Evolutionary conservation across 2,888 invertebrate species (phyloP).

Genomic region (Polydrusus cervinus): DNA sequence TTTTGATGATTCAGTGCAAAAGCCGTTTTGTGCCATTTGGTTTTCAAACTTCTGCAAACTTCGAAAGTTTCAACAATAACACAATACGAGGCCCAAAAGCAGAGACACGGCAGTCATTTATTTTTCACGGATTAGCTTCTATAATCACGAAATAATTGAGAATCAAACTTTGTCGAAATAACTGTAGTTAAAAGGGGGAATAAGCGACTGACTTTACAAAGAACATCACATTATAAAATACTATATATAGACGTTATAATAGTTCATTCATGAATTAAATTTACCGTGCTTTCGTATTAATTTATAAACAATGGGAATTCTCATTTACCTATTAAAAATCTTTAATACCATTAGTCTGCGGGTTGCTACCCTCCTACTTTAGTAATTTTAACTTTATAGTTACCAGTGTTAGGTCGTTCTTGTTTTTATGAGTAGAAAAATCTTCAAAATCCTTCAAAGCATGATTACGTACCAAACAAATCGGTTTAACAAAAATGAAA

Average conservation of each 20-base stretch:
- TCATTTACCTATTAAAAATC: no score
- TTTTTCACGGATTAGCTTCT: constrained; percentile 37
- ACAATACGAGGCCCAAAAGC: constrained; percentile 40
- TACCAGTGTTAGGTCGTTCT: no score
- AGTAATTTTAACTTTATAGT: no score
- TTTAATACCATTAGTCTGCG: no score
- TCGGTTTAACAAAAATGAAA: no score
- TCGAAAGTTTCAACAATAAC: constrained; percentile 48
- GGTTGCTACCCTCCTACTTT: no score
- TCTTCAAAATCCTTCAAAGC: no score
- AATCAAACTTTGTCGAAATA: constrained; percentile 33
- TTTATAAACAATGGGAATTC: not conserved
- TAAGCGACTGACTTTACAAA: not conserved
- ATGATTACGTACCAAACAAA: no score
- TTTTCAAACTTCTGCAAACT: constrained; percentile 47
- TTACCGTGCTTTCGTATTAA: not conserved
- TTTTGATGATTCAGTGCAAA: constrained; percentile 54
- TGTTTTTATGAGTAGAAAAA: no score
- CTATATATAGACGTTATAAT: not conserved
- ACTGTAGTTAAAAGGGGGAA: constrained; percentile 21
- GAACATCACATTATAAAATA: not conserved
- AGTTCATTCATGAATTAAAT: not conserved
- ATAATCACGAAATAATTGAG: constrained; percentile 37
- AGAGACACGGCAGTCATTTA: constrained; percentile 40
- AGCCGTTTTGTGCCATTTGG: constrained; percentile 42